Conservation (phyloP, 2,888 invertebrate species). For the Aproaerema taeniolella region DNA sequence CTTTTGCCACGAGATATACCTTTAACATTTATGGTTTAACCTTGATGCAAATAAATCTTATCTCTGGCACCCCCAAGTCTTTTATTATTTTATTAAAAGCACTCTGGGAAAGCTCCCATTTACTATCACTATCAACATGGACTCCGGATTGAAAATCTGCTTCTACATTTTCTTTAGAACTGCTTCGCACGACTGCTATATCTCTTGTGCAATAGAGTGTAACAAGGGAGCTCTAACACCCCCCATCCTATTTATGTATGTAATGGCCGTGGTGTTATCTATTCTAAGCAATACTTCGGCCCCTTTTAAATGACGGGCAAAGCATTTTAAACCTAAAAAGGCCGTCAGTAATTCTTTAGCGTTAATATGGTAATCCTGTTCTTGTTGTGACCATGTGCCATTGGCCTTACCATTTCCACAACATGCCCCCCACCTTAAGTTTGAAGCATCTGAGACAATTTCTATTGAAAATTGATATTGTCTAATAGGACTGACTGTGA, state of each 20-base stretch:
- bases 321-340: neutral
- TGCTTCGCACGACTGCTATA: slow-evolving; percentile 1
- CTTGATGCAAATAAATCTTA: too few species aligned
- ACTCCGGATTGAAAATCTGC: too few species aligned
- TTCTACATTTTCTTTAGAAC: too few species aligned
- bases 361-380: neutral
- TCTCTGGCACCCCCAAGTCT: too few species aligned
- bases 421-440: neutral
- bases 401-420: neutral
- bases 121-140: too few species aligned
- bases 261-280: neutral
- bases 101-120: neutral
- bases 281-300: neutral
- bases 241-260: neutral
- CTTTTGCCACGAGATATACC: too few species aligned
- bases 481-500: too few species aligned
- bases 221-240: neutral
- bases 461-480: neutral
- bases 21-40: too few species aligned
- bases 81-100: too few species aligned
- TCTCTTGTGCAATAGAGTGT: neutral
- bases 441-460: neutral
- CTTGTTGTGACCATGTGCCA: neutral
- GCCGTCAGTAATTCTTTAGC: neutral
- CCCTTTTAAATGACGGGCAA: neutral